phyloP scores from a whole-genome alignment of 2,797 vertebrate genomes.

The Crocidura indochinensis region DNA sequence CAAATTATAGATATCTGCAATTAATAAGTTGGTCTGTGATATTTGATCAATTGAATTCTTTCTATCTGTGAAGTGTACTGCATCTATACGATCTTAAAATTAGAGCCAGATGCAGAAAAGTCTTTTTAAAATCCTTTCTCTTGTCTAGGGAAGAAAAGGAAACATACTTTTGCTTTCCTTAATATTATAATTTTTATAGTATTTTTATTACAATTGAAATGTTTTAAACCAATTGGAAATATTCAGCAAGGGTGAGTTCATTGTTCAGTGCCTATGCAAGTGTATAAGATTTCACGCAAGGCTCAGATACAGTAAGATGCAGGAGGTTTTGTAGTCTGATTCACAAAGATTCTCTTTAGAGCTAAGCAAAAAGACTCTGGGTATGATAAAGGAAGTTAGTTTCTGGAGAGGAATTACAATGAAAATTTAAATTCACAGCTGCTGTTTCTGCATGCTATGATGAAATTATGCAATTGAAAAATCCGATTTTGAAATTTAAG shows the following conservation, averaged over 20 bases:
- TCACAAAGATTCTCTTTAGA: fast-evolving
- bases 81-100: not conserved
- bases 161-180: not conserved
- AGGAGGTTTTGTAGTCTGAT: fast-evolving
- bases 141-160: too few species aligned
- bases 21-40: not conserved
- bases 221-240: not conserved
- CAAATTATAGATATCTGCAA: fast-evolving
- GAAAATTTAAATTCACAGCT: not conserved
- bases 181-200: not conserved
- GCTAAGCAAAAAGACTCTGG: not conserved
- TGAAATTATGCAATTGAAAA: not conserved
- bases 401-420: too few species aligned
- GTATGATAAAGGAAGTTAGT: fast-evolving
- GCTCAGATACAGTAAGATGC: not conserved
- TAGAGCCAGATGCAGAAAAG: not conserved
- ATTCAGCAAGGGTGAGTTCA: not conserved
- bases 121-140: not conserved
- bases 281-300: fast-evolving
- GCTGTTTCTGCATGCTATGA: not conserved
- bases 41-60: not conserved
- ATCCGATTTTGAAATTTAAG: not conserved
- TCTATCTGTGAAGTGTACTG: too few species aligned
- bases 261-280: fast-evolving
- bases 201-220: not conserved